A percentile compares a stretch with the other conserved stretches of the same genome.
Conservation (phyloP, 2,113 vertebrate genomes). For the Amazona vittata region DNA sequence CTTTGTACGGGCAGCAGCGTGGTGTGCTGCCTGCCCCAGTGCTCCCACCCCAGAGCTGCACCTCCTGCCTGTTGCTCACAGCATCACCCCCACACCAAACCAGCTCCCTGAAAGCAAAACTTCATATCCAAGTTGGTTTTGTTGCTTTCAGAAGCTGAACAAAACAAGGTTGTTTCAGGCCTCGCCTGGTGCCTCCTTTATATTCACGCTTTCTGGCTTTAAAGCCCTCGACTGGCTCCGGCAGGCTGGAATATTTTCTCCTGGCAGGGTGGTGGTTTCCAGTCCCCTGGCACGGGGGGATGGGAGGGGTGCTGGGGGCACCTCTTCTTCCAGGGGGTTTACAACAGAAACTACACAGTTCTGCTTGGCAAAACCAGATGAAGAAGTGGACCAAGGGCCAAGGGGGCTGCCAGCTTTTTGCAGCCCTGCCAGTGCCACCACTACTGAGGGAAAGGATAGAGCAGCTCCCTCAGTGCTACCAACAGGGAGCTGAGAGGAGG, state of each 20-base stretch:
- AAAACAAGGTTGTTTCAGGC: slow-evolving; percentile 32
- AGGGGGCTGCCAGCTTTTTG: not conserved
- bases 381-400: not conserved
- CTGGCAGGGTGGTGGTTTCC: not conserved
- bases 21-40: not conserved
- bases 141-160: slow-evolving; percentile 44
- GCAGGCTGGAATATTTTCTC: slow-evolving; percentile 12
- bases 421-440: not conserved
- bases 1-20: not conserved
- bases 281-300: not conserved
- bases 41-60: not conserved
- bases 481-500: not conserved
- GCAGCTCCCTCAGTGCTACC: not conserved
- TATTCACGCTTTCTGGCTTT: not conserved
- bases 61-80: not conserved
- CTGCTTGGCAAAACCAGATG: not conserved
- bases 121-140: not conserved
- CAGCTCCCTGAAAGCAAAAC: not conserved
- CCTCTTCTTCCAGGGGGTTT: not conserved
- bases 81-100: not conserved
- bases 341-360: not conserved
- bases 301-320: not conserved
- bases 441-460: fast-evolving
- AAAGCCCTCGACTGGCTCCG: not conserved
- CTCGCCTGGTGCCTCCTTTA: slow-evolving; percentile 44